These are phyloP conservation scores for Cosmopolites sordidus DNA, from an alignment of 2,888 invertebrate species.

Conservation along the genomic window DNA sequence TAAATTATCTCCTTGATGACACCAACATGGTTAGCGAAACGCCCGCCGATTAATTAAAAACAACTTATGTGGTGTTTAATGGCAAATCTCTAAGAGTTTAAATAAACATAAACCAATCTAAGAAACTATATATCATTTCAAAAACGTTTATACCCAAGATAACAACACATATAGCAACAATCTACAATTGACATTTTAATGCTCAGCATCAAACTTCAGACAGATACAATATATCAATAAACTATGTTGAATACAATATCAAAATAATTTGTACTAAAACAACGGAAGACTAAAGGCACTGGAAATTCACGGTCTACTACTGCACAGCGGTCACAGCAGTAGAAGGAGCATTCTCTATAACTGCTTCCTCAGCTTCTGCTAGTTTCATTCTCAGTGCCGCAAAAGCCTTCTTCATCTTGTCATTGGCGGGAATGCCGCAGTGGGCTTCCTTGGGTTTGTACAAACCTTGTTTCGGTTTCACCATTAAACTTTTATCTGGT, in stretches of 20 bases:
- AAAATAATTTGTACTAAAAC: conserved; percentile 1
- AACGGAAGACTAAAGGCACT: not conserved
- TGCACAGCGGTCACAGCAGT: not conserved
- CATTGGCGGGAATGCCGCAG: conserved; percentile 36
- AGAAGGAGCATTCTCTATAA: not conserved
- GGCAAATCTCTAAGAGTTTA: too few relatives aligned
- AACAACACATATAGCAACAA: too few relatives aligned
- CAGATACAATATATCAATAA: not conserved
- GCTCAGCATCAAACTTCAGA: too few relatives aligned
- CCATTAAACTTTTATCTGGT: conserved; percentile 37
- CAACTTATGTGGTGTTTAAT: too few relatives aligned
- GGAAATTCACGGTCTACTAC: not conserved
- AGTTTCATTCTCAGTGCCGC: conserved; percentile 28
- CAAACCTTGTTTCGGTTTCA: conserved; percentile 25
- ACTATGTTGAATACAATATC: not conserved
- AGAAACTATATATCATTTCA: too few relatives aligned
- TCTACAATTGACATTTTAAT: too few relatives aligned
- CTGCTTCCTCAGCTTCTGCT: conserved; percentile 15
- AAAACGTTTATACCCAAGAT: too few relatives aligned
- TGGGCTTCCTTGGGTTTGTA: conserved; percentile 32
- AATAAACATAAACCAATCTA: too few relatives aligned
- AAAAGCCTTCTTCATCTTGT: conserved; percentile 33
- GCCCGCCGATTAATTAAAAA: too few relatives aligned
- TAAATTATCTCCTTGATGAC: too few relatives aligned
- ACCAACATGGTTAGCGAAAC: too few relatives aligned